Evolutionary conservation across 1,140 invertebrate genomes (phyloP), one percentile per base, ranked within the genome.

Genomic region (Cydia fagiglandana): DNA sequence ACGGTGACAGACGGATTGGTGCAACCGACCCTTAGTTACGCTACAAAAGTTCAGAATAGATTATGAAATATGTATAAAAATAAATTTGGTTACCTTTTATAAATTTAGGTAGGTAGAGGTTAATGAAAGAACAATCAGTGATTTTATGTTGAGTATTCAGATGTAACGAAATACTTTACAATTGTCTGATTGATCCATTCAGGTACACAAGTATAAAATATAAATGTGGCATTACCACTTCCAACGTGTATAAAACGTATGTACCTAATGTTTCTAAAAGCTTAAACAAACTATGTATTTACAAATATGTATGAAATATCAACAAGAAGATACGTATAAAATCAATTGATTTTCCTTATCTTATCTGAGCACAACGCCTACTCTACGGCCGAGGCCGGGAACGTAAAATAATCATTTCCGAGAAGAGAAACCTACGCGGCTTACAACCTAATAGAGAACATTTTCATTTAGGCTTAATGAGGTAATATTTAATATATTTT

Each of bases 1-100:
- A n/a, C n/a, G n/a, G n/a, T n/a, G n/a, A n/a, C n/a, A n/a, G n/a
- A n/a, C n/a, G n/a, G n/a, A n/a, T n/a, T n/a, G n/a, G n/a, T n/a
- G n/a, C n/a, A n/a, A n/a, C n/a, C n/a, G n/a, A n/a, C n/a, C n/a
- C n/a, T n/a, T 41, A 41, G 38, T 41, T 41, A 10, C 38, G 1
- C 7, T 41, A 41, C 7, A 9, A 41, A 41, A 9, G 38, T 41
- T 41, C 38, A 10, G 38, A 41, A 41, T 41, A 41, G 38, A 41
- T 41, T 41, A 1, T 41, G 38, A 7, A 41, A 41, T 9, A 41
- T 41, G 7, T 41, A 10, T 9, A 41, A 79, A 78, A 47, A 78
- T 47, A 12, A 47, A 34, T 76, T 50, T 78, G 64, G 28, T 53
- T 70, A 78, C 15, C 17, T 50, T 53, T 75, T 38, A 70, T 24